These are phyloP conservation scores for Cyanoliseus patagonus DNA, from an alignment of 2,113 vertebrate species.

Conservation along the genomic window DNA sequence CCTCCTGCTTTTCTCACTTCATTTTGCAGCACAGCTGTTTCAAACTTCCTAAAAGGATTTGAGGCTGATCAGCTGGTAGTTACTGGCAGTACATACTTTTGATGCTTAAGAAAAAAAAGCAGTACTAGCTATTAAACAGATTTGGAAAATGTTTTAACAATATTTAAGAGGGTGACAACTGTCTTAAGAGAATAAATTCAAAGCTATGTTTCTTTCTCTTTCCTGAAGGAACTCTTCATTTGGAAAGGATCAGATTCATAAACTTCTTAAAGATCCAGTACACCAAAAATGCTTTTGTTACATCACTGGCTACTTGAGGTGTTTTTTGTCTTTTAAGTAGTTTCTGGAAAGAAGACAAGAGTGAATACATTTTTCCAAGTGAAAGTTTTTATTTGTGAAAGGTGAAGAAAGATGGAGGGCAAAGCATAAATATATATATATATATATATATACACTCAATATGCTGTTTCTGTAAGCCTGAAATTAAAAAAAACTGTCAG, in stretches of 20 bases:
- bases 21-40: slow-evolving; percentile 50
- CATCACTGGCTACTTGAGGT: slow-evolving; percentile 25
- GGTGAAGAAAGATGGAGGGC: background rate
- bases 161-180: slow-evolving; percentile 16
- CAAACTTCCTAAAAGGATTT: slow-evolving; percentile 43
- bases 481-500: background rate
- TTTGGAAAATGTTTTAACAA: slow-evolving; percentile 22
- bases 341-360: slow-evolving; percentile 31
- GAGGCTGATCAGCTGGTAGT: slow-evolving; percentile 46
- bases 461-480: background rate
- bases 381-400: background rate
- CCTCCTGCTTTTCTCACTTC: slow-evolving; percentile 41
- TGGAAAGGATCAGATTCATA: slow-evolving; percentile 23
- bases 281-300: slow-evolving; percentile 17
- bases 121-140: slow-evolving; percentile 38
- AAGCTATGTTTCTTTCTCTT: background rate
- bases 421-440: background rate
- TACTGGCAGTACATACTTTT: slow-evolving; percentile 20
- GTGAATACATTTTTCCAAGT: background rate
- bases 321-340: slow-evolving; percentile 23
- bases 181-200: slow-evolving; percentile 28
- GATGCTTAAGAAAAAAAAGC: slow-evolving; percentile 31
- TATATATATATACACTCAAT: background rate
- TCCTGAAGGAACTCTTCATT: slow-evolving; percentile 48
- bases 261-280: background rate